phyloP scores from a whole-genome alignment of 1,140 invertebrate species.

The Reticulitermes speratus region DNA sequence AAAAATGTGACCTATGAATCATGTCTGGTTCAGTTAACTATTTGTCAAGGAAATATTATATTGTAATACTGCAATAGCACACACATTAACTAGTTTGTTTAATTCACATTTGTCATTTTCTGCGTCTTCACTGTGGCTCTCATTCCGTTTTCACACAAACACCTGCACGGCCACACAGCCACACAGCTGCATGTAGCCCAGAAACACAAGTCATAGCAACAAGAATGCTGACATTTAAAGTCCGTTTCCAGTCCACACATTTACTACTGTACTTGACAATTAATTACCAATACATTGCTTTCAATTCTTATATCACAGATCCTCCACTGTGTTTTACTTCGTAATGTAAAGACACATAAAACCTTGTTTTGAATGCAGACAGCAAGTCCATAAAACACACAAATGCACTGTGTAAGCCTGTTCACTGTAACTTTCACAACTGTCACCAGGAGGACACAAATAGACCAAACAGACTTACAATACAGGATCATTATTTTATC shows the following conservation, averaged over 20 bases:
- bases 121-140: background rate
- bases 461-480: background rate
- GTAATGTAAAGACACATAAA: background rate
- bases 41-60: background rate
- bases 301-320: conserved; percentile 27
- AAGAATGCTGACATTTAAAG: background rate
- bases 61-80: background rate
- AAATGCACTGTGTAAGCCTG: background rate
- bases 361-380: conserved; percentile 11
- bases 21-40: background rate
- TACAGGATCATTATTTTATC: background rate
- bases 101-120: background rate
- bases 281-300: background rate
- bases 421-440: background rate
- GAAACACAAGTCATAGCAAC: background rate
- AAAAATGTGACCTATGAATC: background rate
- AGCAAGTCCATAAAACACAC: background rate
- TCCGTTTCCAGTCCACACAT: background rate
- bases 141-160: background rate
- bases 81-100: background rate
- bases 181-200: background rate
- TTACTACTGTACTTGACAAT: background rate
- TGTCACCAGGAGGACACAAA: background rate
- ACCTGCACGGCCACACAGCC: background rate
- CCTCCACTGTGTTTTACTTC: conserved; percentile 16